Evolutionary conservation across 2,797 vertebrate species (phyloP), one percentile per base, ranked within the genome.

Genomic region (Acrossocheilus wenchowensis): DNA sequence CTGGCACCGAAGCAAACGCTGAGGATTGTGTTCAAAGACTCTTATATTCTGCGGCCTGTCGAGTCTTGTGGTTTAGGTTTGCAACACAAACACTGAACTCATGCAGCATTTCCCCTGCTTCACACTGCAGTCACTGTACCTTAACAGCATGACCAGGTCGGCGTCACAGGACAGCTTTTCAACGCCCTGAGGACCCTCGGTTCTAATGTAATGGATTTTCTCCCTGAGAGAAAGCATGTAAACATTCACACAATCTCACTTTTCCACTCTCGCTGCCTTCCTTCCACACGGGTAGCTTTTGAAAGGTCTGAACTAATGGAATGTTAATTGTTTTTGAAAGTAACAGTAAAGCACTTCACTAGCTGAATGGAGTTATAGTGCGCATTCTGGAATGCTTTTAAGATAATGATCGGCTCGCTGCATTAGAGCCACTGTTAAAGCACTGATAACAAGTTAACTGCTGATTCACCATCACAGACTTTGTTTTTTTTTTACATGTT

Each of bases 161-260:
- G 98, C 98, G 82, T 99, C 98, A 93, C 97, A 99, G 0, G 98
- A 99, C 91, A 99, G 90, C 91, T 98, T 99, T 92, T 98, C 97
- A 90, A 99, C 96, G 2, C 97, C 97, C 57, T 97, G 97, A 69
- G 95, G 95, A 23, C 98, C 98, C 92, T 99, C 98, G 57, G 97
- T 98, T 74, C 97, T 95, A 91, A 99, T 97, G 91, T 98, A 99
- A 94, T 99, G 97, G 90, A 99, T 98, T 94, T 99, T 99, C 96
- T 99, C 98, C 95, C 98, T 99, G 92, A 88, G 83, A 93, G 92
- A n/a, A 79, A 50, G 84, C 82, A 77, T 39, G 82, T 45, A 79
- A 74, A 84, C 52, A 36, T 85, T 73, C 23, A 69, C 54, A 62
- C 64, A 68, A 45, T 90, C 57, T 85, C 72, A 78, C 4, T 11